phyloP scores from a whole-genome alignment of 2,113 vertebrate genomes.

The Melanocharis versteri region DNA sequence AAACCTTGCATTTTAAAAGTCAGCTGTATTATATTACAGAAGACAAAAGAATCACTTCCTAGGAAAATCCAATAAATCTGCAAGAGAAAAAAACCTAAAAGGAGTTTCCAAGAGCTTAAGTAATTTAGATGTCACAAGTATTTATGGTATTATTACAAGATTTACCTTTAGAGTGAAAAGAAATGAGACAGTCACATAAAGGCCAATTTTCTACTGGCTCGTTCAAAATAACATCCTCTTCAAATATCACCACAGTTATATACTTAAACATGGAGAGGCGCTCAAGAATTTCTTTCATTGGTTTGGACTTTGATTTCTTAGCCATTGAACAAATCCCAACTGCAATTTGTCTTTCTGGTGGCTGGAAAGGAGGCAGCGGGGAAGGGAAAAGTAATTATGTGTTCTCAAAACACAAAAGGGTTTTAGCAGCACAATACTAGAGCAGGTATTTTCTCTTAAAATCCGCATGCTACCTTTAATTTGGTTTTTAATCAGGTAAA shows the following conservation, averaged over 20 bases:
- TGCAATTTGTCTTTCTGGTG: slow-evolving; percentile 86
- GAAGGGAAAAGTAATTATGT: neutral
- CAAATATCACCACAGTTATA: slow-evolving; percentile 86
- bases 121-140: neutral
- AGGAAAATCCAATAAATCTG: neutral
- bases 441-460: neutral
- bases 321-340: slow-evolving; percentile 93
- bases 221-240: slow-evolving; percentile 86
- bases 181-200: slow-evolving; percentile 89
- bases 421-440: neutral
- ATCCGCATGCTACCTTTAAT: neutral
- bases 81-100: neutral
- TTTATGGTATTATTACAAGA: neutral
- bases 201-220: slow-evolving; percentile 89
- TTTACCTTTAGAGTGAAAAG: slow-evolving; percentile 91
- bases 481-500: neutral
- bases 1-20: neutral
- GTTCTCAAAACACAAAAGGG: neutral
- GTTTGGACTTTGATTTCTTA: slow-evolving; percentile 91
- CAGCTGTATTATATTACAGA: neutral
- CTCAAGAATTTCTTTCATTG: slow-evolving; percentile 91
- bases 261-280: slow-evolving; percentile 89
- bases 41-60: neutral
- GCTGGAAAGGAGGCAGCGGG: slow-evolving; percentile 61
- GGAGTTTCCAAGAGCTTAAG: neutral